Base-by-base conservation (phyloP, 2,113 vertebrate species). In the Eretmochelys imbricata region DNA sequence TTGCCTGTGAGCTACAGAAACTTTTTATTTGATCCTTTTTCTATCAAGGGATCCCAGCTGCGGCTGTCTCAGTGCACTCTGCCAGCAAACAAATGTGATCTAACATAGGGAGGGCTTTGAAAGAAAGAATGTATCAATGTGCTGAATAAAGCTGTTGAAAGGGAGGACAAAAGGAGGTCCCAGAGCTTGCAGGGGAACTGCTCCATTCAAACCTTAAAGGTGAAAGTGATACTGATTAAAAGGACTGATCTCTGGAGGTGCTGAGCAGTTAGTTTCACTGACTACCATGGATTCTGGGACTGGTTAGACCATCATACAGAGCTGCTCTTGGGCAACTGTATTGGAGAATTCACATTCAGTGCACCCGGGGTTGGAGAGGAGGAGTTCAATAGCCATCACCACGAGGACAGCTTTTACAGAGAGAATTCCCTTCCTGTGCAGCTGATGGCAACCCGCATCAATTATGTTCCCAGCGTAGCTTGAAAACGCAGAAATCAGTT, bases 401-500 rank as follows among this genome's bases (percentile, higher is more conserved):
- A 27, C 6, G 22, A 76, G 16, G 94, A 1, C 22, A 78, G 62
- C 57, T 25, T 89, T 91, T 35, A n/a, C 17, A 53, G 49, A 81
- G 25, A 87, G 65, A 88, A 62, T 51, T 65, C 57, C 49, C 94
- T 55, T 89, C 50, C 82, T 17, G 80, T 54, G 84, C 75, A 79
- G 81, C 27, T 87, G 86, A 22, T 81, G 80, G 79, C 82, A 90
- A 53, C 87, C 75, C 42, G 88, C 95, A 94, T 96, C 89, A 95
- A 86, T 96, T 96, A 97, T 94, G 51, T 85, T 82, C 85, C 0
- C 5, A 86, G 85, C 89, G 80, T 93, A 79, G 90, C 89, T 89
- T 94, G 62, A 93, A 96, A 97, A 96, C 48, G 46, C 78, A 85
- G 62, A 96, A 96, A 98, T 98, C 93, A 97, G 94, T 97, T 96